Conservation (phyloP, 1,140 invertebrate genomes). For the Heliconius congener region DNA sequence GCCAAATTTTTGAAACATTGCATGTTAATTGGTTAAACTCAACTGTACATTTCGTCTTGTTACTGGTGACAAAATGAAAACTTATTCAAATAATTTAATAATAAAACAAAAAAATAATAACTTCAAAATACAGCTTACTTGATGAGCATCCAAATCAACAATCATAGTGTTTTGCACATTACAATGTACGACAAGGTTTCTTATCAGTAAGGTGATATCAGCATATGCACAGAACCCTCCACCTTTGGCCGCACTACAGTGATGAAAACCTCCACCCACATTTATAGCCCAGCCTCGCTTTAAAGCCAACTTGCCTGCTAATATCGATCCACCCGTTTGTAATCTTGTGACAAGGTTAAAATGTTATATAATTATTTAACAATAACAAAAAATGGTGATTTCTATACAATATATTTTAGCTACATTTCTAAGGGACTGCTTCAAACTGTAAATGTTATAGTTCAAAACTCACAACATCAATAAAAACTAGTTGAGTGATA, state of each 20-base stretch:
- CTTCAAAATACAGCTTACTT: slow-evolving; percentile 50
- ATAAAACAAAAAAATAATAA: background rate
- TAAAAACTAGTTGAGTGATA: too few relatives aligned
- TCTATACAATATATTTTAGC: too few relatives aligned
- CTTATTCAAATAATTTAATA: background rate
- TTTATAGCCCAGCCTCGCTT: slow-evolving; percentile 94
- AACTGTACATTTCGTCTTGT: too few relatives aligned
- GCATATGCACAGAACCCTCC: slow-evolving; percentile 95
- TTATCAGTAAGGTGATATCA: slow-evolving; percentile 90
- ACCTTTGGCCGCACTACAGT: slow-evolving; percentile 87
- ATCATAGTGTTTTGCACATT: slow-evolving; percentile 89
- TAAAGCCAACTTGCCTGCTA: slow-evolving; percentile 90
- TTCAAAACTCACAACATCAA: too few relatives aligned
- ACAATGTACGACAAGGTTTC: slow-evolving; percentile 83
- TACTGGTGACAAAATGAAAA: background rate
- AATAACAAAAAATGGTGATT: background rate
- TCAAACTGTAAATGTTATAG: too few relatives aligned
- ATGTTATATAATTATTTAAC: background rate
- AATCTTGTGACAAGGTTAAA: slow-evolving; percentile 74
- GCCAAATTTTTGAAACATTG: too few relatives aligned
- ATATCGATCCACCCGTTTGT: slow-evolving; percentile 91
- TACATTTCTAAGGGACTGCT: too few relatives aligned
- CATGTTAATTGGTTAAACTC: too few relatives aligned
- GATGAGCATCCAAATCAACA: slow-evolving; percentile 93
- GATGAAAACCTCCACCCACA: slow-evolving; percentile 94